Base-by-base conservation (phyloP, 64 coral and sea anemone genomes). In the Catalaphyllia jardinei region DNA sequence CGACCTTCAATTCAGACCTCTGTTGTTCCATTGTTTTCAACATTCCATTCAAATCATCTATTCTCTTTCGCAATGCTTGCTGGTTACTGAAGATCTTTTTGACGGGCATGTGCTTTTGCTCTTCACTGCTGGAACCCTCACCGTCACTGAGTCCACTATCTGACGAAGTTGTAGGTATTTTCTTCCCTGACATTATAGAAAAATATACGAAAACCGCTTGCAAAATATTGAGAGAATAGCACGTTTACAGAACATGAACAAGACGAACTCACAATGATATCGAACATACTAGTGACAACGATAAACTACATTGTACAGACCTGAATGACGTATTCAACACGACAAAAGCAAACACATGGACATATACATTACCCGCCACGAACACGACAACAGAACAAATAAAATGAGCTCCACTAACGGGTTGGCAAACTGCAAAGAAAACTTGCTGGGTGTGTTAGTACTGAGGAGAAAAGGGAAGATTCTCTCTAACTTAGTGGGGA, bases 1-100 rank as follows among this genome's bases (percentile, higher is more conserved):
- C 76, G 12, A 35, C 59, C 61, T 88, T 64, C 15, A 93, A 29
- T 15, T 88, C 76, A 20, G 54, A 49, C 71, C 75, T 79, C 31
- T 93, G 84, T 60, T 93, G 86, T 50, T 87, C 72, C 91, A 87
- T 93, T 54, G 76, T 73, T 25, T 49, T 88, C 65, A 93, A 31
- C 85, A 88, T 79, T 24, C 78, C 63, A 88, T 93, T 87, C 62
- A 93, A 61, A 72, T 81, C 84, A 73, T 77, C 84, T 25, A 93
- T 81, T 73, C 79, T 88, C 75, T 74, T 80, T 22, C 63, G 86
- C 64, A 93, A 38, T 10, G 75, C 64, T 20, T 93, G 67, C 24
- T 88, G 86, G 62, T 72, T 80, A 20, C 51, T 80, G 46, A 93
- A 93, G 31, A 93, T 93, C 22, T 93, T 80, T 29, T 79, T 93